Base-by-base conservation (phyloP, 1,140 invertebrate genomes). In the Myzus persicae region DNA sequence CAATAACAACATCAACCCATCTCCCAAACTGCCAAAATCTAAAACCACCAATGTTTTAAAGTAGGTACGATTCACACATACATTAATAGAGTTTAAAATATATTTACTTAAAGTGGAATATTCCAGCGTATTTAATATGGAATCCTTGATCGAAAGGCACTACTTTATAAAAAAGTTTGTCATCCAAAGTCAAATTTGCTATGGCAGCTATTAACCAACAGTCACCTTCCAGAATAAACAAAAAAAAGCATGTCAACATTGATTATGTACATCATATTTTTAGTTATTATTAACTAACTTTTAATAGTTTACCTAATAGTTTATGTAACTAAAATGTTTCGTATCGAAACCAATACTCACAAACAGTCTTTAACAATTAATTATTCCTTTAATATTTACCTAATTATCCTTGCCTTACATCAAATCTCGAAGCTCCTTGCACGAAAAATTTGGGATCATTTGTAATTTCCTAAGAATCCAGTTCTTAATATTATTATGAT, bases 161-260 rank as follows among this genome's bases (percentile, higher is more conserved):
- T 91, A 99, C 98, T 96, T 98, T 97, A 95, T 98, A 97, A 95
- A 99, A 99, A 90, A 99, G 95, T 94, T 97, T 96, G 82, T 97
- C 96, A 95, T 98, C 97, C 94, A 99, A 96, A 0, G 99, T 99
- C 44, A 99, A 96, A 95, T 99, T 99, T 7, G 99, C 99, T 0
- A 99, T 97, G 51, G 99, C 99, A 44, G 99, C 99, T 94, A 99
- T 95, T 0, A 99, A 96, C 99, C 99, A 99, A 95, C 99, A 99
- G 95, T 99, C 99, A 88, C 99, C 96, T 97, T 11, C 9, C 36
- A 40, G 9, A 40, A 26, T 84, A n/a, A 67, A 67, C 2, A 67
- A 76, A n/a, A 76, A 51, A 48, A 11, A 14, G 1, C 14, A 59
- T 59, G 31, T 76, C 18, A 18, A 76, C 1, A 76, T n/a, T 76